phyloP scores from a whole-genome alignment of 2,797 vertebrate species.

The Petrocephalus schoutedeni region DNA sequence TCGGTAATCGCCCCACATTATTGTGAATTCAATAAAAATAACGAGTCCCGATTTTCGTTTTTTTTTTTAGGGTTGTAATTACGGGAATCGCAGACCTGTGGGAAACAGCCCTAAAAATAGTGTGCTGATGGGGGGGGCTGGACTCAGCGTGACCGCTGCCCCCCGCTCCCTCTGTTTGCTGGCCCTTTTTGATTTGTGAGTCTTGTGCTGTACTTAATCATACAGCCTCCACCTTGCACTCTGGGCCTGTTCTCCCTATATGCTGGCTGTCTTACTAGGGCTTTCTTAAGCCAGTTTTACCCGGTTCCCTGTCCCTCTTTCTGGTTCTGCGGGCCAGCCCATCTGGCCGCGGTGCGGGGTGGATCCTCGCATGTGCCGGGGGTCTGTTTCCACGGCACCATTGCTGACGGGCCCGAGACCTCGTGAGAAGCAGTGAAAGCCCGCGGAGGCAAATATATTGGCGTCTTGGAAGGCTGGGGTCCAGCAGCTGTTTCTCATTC shows the following conservation, averaged over 20 bases:
- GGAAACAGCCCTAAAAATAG: constrained; percentile 37
- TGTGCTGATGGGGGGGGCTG: constrained; percentile 32
- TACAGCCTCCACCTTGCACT: background rate
- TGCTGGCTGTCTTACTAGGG: background rate
- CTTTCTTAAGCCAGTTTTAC: background rate
- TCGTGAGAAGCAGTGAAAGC: background rate
- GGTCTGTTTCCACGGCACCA: background rate
- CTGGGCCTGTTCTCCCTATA: background rate
- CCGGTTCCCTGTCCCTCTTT: background rate
- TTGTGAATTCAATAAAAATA: constrained; percentile 60
- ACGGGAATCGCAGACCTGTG: constrained; percentile 44
- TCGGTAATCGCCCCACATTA: constrained; percentile 52
- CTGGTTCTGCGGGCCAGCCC: too few species aligned
- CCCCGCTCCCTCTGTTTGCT: constrained; percentile 31
- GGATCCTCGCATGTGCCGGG: background rate
- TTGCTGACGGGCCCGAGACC: background rate
- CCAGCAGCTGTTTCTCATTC: constrained; percentile 23
- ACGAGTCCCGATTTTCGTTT: constrained; percentile 48
- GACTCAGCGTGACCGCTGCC: constrained; percentile 44
- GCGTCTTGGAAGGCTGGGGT: background rate
- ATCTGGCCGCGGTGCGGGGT: background rate
- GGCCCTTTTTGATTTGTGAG: constrained; percentile 50
- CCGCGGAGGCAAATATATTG: background rate
- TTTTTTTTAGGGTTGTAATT: constrained; percentile 50
- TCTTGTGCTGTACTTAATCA: constrained; percentile 32